phyloP scores from a whole-genome alignment of 2,797 vertebrate species.

The Sebastes iracundus region DNA sequence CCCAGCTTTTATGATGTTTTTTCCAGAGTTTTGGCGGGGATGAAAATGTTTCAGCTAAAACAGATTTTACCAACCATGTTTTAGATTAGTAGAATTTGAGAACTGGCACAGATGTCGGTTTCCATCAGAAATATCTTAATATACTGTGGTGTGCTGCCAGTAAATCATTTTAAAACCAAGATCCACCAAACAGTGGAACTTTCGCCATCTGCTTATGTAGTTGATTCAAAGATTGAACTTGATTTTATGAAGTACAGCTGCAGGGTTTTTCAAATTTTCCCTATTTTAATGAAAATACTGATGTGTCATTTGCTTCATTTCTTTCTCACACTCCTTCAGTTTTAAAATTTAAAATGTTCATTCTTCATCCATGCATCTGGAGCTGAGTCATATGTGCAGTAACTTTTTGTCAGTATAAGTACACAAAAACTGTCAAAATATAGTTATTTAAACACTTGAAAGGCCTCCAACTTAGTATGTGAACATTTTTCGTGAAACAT shows the following conservation, averaged over 20 bases:
- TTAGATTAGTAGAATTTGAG: constrained; percentile 52
- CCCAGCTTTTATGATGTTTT: constrained; percentile 27
- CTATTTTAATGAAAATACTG: neutral
- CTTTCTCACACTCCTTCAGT: neutral
- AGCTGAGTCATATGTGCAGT: neutral
- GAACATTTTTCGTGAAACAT: neutral
- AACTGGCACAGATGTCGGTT: constrained; percentile 39
- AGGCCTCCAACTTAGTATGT: neutral
- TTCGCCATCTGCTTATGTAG: constrained; percentile 46
- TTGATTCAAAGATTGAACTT: constrained; percentile 7
- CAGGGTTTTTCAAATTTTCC: neutral
- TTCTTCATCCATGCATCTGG: neutral
- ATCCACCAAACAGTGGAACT: constrained; percentile 40
- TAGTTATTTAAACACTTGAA: neutral
- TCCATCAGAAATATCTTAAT: constrained; percentile 53
- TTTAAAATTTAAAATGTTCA: neutral
- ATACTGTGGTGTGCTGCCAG: constrained; percentile 35
- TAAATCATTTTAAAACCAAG: constrained; percentile 40
- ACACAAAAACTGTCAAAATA: neutral
- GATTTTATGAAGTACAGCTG: constrained; percentile 17
- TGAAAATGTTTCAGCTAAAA: constrained; percentile 48
- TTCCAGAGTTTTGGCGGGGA: constrained; percentile 27
- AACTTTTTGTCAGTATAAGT: neutral
- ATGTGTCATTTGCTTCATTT: neutral
- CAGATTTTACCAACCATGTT: constrained; percentile 50